phyloP scores from a whole-genome alignment of 1,140 invertebrate species.

The Galleria mellonella region DNA sequence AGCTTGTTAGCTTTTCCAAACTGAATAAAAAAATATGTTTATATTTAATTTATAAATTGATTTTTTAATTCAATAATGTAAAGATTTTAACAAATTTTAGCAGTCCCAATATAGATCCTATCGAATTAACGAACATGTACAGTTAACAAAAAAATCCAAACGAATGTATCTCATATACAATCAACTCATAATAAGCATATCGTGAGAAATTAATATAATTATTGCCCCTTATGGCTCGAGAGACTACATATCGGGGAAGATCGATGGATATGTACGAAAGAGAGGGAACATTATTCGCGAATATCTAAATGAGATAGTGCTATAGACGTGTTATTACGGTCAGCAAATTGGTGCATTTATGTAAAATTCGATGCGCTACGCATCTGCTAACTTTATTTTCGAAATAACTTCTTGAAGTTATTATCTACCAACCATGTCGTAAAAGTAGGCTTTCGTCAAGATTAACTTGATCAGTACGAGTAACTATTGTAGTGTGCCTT shows the following conservation, averaged over 20 bases:
- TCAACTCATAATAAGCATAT: slow-evolving; percentile 46
- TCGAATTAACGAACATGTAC: slow-evolving; percentile 3
- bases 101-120: too few species aligned
- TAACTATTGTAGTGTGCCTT: too few species aligned
- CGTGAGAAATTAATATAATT: slow-evolving; percentile 55
- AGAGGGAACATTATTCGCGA: slow-evolving; percentile 12
- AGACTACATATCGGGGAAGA: slow-evolving; percentile 21
- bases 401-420: slow-evolving; percentile 22
- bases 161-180: slow-evolving; percentile 20
- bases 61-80: too few species aligned
- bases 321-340: slow-evolving; percentile 44
- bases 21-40: too few species aligned
- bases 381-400: slow-evolving; percentile 38
- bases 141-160: slow-evolving; percentile 9
- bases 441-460: slow-evolving; percentile 11
- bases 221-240: slow-evolving; percentile 34
- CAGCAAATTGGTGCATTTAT: slow-evolving; percentile 51
- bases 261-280: slow-evolving; percentile 33
- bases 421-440: slow-evolving; percentile 27
- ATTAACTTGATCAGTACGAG: slow-evolving; percentile 7
- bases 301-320: slow-evolving; percentile 23
- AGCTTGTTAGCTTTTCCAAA: too few species aligned
- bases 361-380: slow-evolving; percentile 37
- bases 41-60: too few species aligned
- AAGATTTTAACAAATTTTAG: too few species aligned